phyloP scores from a whole-genome alignment of 2,797 vertebrate genomes.

The Rachycentron canadum region DNA sequence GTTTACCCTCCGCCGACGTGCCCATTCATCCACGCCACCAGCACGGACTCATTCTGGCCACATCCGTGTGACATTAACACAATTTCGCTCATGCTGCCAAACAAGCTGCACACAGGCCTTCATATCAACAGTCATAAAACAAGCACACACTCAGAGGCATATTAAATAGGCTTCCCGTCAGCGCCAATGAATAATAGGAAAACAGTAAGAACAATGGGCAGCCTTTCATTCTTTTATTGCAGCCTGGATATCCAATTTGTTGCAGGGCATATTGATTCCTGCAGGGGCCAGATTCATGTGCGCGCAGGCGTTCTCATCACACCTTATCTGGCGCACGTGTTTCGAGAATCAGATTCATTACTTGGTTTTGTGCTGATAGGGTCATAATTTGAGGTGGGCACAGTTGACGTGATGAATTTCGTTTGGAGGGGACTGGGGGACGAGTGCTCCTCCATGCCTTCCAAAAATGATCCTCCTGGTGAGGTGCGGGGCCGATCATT shows the following conservation, averaged over 20 bases:
- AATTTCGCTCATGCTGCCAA: background rate
- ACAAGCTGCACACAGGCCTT: background rate
- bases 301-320: constrained; percentile 35
- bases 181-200: constrained; percentile 14
- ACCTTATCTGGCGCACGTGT: constrained; percentile 41
- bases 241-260: constrained; percentile 65
- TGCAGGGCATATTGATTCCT: constrained; percentile 61
- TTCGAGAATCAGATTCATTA: constrained; percentile 52
- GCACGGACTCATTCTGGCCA: background rate
- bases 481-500: constrained; percentile 19
- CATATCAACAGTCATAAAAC: background rate
- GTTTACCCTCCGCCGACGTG: constrained; percentile 20
- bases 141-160: constrained; percentile 21
- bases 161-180: constrained; percentile 55
- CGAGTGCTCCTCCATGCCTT: constrained; percentile 40
- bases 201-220: constrained; percentile 18
- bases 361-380: constrained; percentile 59
- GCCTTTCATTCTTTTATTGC: constrained; percentile 43
- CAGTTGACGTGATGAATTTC: constrained; percentile 49
- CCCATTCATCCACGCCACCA: background rate
- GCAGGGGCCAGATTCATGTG: constrained; percentile 41
- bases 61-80: background rate
- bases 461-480: constrained; percentile 46
- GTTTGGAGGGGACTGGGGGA: constrained; percentile 2
- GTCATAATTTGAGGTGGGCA: constrained; percentile 53